Base-by-base conservation (phyloP, 2,888 invertebrate genomes). In the Drosophila melanocephala region DNA sequence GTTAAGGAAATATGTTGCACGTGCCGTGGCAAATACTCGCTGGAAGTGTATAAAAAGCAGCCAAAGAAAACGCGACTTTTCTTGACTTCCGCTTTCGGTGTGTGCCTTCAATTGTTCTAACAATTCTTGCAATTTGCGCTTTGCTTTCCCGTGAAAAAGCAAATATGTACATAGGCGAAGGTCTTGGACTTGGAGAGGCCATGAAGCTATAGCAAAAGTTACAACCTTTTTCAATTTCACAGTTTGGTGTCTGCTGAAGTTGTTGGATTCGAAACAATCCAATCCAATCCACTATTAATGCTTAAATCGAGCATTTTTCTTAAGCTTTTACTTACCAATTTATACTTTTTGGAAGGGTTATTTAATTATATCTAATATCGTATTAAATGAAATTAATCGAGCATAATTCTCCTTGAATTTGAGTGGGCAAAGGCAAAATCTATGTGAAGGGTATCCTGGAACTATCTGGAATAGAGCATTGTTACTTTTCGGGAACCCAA, bases 21-120 rank as follows among this genome's bases (percentile, higher is more conserved):
- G 19, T 2, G 12, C 5, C 3, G 26, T 35, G 3, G 16, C 10
- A 26, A 26, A 12, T 55, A 37, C 26, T 12, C 35, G 26, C 6
- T 16, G 10, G 0, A 9, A 57, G 57, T 1, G 39, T n/a, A 39
- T 57, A 9, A 33, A 65, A 53, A 52, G 55, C 44, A 22, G 19
- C 28, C 28, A 58, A 53, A 60, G 33, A 68, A 70, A 61, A 70
- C 26, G 65, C 57, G 69, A 26, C 42, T 74, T 64, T 66, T 83
- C 83, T 80, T 77, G 65, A 80, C 71, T 79, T 83, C 77, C 77
- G 80, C 70, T 71, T 77, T 64, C 71, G 69, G 69, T 65, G 71
- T 68, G 69, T 68, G 69, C 68, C 69, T 71, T 61, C 42, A 35
- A 37, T 57, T 56, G 39, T 57, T 57, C 56, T 57, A 39, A 39